A percentile compares a stretch with the other conserved stretches of the same genome.
Conservation (phyloP, 1,140 invertebrate species). For the Acromyrmex charruanus region DNA sequence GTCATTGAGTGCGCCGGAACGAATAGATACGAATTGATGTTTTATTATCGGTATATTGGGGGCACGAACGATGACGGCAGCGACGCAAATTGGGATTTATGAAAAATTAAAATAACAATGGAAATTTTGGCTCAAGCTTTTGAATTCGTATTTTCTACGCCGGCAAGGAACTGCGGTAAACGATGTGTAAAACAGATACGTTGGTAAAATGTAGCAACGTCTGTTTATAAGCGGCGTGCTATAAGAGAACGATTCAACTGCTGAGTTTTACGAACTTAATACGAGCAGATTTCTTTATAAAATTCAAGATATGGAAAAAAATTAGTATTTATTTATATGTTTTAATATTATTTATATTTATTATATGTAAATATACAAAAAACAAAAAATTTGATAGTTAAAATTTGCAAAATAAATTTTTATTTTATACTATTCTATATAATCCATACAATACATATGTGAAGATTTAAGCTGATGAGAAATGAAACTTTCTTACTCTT, state of each 20-base stretch:
- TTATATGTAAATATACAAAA: neutral
- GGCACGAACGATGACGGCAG: neutral
- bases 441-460: neutral
- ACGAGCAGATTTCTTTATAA: neutral
- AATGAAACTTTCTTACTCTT: slow-evolving; percentile 3
- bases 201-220: slow-evolving; percentile 16
- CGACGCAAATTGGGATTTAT: neutral
- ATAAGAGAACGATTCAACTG: neutral
- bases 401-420: slow-evolving; percentile 8
- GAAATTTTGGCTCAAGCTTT: slow-evolving; percentile 9
- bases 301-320: neutral
- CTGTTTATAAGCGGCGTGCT: neutral
- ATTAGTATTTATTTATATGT: neutral
- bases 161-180: slow-evolving; percentile 6
- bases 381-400: neutral
- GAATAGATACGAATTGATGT: slow-evolving; percentile 21
- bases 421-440: neutral
- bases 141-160: neutral
- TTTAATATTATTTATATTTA: neutral
- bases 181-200: slow-evolving; percentile 37
- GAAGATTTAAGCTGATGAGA: neutral
- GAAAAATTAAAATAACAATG: slow-evolving; percentile 7
- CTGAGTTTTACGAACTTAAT: neutral
- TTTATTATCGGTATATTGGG: neutral
- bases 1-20: neutral